Conservation (phyloP, 2,797 vertebrate genomes). For the Melanotaenia pygmaea region DNA sequence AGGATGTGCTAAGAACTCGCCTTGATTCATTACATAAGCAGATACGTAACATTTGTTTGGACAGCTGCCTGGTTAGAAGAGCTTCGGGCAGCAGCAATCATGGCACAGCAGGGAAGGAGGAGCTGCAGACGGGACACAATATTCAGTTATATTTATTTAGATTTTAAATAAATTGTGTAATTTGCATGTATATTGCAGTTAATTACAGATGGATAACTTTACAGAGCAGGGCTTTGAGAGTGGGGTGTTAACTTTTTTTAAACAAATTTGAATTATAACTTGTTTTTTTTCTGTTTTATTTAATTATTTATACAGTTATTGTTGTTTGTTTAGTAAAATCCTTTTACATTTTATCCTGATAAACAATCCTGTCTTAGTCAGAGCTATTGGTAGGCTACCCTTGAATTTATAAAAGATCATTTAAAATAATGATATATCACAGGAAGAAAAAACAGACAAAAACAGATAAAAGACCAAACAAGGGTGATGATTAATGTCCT, state of each 20-base stretch:
- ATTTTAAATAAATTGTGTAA: slow-evolving; percentile 7
- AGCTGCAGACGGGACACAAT: slow-evolving; percentile 18
- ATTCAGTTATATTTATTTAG: slow-evolving; percentile 24
- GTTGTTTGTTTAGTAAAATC: no score
- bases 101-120: slow-evolving; percentile 21
- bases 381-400: neutral
- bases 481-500: no score
- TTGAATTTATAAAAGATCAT: neutral
- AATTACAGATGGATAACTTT: neutral
- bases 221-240: neutral
- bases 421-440: neutral
- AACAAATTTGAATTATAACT: no score
- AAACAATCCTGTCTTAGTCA: neutral
- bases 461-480: neutral
- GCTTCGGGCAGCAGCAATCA: slow-evolving; percentile 50
- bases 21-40: slow-evolving; percentile 77
- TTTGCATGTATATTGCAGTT: neutral
- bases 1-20: slow-evolving; percentile 61
- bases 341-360: neutral
- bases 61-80: slow-evolving; percentile 77
- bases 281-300: no score
- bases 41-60: slow-evolving; percentile 77
- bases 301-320: no score
- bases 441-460: neutral
- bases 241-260: no score